Evolutionary conservation across 1,140 invertebrate species (phyloP), one percentile per base, ranked within the genome.

Genomic region (Eufriesea mexicana): DNA sequence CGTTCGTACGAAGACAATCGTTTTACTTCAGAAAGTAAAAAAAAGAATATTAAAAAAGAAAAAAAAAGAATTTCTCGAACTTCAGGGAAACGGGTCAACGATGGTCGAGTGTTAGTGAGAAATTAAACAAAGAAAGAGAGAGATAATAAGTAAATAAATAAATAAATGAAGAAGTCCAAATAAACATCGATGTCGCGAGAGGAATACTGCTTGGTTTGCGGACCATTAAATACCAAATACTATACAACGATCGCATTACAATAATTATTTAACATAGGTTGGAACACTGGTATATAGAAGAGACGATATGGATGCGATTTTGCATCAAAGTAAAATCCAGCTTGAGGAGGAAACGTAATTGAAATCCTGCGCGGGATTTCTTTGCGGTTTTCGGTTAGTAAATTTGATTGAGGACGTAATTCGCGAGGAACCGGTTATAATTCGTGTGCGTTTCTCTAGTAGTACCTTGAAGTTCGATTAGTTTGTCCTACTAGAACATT

Each of bases 161-260:
- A 64, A 35, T 35, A 35, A 67, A 67, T 25, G 12, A 59, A 25
- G 35, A 82, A 75, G 12, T 47, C 25, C 51, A 64, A 76, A 62
- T 45, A 57, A 70, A 78, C 64, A 71, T 75, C 81, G 81, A 77
- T 45, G 55, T 83, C 55, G 62, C 73, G 45, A 49, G 71, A 70
- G 59, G 74, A 77, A 86, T 84, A 81, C 90, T 57, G 71, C 42
- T 92, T 90, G 91, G 91, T 92, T 92, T 85, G 90, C 89, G 91
- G 91, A 93, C 91, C 91, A 92, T 86, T 92, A 84, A 89, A 87
- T 84, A 87, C 76, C 64, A 85, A 91, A 92, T 86, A 91, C 86
- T 89, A 89, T 92, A 93, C 91, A 93, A 92, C 92, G 91, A 92
- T 91, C 90, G 87, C 84, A 84, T 91, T 92, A 91, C 91, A 92